Evolutionary conservation across 2,113 vertebrate genomes (phyloP), one percentile per base, ranked within the genome.

Genomic region (Ciconia stormi): DNA sequence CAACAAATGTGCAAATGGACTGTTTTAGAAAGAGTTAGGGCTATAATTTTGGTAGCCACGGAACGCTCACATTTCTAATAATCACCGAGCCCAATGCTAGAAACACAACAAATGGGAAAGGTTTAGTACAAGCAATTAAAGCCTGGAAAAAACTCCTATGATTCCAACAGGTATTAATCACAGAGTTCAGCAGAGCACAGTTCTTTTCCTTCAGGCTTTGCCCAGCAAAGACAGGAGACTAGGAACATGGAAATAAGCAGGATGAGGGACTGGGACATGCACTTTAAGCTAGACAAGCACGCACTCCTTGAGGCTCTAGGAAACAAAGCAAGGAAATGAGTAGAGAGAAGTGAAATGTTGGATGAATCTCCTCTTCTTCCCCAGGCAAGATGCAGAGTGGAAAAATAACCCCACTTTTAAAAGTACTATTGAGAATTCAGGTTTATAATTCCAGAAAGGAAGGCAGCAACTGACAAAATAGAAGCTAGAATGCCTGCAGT

Each of bases 221-320:
- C 82, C 92, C 76, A 91, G 73, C 38, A 56, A 93, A 84, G 72
- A 97, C 61, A 93, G 65, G 73, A 91, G 85, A 82, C 77, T 47
- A 72, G 47, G 90, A 94, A 79, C 34, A 52, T 4, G 44, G 58
- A 89, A 79, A 71, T 67, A 82, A 93, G 71, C 49, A 69, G 32
- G 44, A 94, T 77, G 47, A 82, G 32, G 44, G 77, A 69, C 59
- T 53, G 26, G 29, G 34, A 66, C 14, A 62, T 12, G 50, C 34
- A 72, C 18, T 89, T 82, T 11, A 76, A 82, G 58, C 20, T 22
- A 94, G 9, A 76, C 46, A 91, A 78, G 65, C 36, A 77, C 77
- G 44, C 7, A 21, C 11, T 81, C 58, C 22, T 66, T 66, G 25
- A 94, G 9, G 50, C 7, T 59, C 46, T 73, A 80, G 32, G 14